These are phyloP conservation scores for Paragorgia papillata DNA, from an alignment of 92 coral and sea anemone genomes.

Conservation along the genomic window DNA sequence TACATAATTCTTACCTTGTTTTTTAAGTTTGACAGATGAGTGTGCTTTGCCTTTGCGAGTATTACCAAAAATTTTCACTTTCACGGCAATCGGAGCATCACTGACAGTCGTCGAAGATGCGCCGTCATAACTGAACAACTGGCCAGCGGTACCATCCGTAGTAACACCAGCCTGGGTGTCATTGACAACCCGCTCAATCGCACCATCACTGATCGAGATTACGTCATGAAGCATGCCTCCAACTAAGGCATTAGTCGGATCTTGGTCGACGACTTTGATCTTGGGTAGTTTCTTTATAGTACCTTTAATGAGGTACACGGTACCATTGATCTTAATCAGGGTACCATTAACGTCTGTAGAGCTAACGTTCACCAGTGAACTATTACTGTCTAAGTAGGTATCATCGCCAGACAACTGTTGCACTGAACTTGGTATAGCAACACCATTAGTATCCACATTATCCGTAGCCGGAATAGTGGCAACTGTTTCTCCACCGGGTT, in stretches of 20 bases:
- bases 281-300: slow-evolving; percentile 4
- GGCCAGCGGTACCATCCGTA: slow-evolving; percentile 28
- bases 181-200: slow-evolving; percentile 18
- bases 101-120: slow-evolving; percentile 18
- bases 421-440: neutral
- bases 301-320: slow-evolving; percentile 10
- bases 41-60: too few relatives aligned
- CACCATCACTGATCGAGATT: neutral
- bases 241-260: slow-evolving; percentile 4
- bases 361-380: neutral
- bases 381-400: neutral
- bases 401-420: neutral
- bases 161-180: slow-evolving; percentile 28
- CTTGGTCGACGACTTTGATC: neutral
- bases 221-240: slow-evolving; percentile 24
- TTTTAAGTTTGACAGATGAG: neutral
- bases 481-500: slow-evolving; percentile 54
- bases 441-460: neutral
- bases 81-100: slow-evolving; percentile 8
- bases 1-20: neutral
- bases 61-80: too few relatives aligned
- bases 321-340: slow-evolving; percentile 30
- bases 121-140: slow-evolving; percentile 40
- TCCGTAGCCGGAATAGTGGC: neutral
- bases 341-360: slow-evolving; percentile 28